A percentile compares a stretch with the other conserved stretches of the same genome.
phyloP scores from a whole-genome alignment of 2,113 vertebrate genomes.

The crab-eating macaque (Macaca fascicularis) region DNA sequence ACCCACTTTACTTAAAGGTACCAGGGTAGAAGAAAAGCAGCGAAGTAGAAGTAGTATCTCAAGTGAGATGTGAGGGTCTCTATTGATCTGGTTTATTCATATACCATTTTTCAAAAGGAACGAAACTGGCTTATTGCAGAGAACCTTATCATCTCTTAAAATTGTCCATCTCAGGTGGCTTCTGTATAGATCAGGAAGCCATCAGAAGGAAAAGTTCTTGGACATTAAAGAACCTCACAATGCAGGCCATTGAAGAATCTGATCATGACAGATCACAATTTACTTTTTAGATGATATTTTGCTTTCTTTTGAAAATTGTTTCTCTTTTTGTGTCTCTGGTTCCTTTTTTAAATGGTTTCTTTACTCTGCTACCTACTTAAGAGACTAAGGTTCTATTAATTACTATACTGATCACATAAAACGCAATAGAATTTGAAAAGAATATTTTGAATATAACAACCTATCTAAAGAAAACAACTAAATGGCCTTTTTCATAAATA shows the following conservation, averaged over 20 bases:
- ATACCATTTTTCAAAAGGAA: conserved; percentile 30
- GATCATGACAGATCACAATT: not conserved
- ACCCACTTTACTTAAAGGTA: not conserved
- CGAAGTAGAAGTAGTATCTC: not conserved
- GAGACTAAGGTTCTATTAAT: not conserved
- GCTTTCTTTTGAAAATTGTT: conserved; percentile 26
- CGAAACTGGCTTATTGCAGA: not conserved
- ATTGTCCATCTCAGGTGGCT: not conserved
- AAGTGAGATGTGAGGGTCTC: not conserved
- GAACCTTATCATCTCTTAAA: not conserved
- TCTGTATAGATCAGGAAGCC: not conserved
- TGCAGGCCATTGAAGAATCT: not conserved
- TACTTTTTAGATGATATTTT: not conserved
- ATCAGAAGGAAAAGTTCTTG: not conserved
- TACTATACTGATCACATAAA: not conserved
- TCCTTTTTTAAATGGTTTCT: conserved; percentile 43
- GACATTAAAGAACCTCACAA: conserved; percentile 3
- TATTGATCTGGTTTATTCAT: not conserved
- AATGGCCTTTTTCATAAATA: not conserved
- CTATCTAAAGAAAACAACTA: conserved; percentile 19
- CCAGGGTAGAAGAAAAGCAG: not conserved
- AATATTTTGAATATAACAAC: conserved; percentile 4
- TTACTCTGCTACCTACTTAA: not conserved
- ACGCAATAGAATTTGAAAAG: not conserved
- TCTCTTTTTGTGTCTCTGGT: not conserved